Conservation (phyloP, 2,113 vertebrate species). For the Phocoena phocoena region DNA sequence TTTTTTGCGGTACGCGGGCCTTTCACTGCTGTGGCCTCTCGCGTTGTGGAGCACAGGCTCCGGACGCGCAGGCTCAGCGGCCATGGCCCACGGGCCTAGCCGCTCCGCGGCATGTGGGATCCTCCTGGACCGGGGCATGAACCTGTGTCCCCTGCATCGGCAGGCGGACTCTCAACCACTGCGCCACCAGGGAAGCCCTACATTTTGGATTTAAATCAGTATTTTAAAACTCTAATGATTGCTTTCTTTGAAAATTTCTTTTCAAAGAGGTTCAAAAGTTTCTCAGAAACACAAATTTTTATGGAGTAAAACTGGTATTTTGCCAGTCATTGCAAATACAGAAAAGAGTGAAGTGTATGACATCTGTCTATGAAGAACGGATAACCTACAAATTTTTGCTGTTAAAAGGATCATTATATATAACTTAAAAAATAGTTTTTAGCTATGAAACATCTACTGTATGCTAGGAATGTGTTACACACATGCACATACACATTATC, state of each 20-base stretch:
- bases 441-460: neutral
- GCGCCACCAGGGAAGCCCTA: no score
- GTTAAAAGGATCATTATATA: neutral
- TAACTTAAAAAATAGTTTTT: neutral
- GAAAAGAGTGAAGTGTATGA: neutral
- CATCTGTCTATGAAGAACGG: neutral
- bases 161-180: no score
- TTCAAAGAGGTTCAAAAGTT: neutral
- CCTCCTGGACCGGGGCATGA: no score
- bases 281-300: neutral
- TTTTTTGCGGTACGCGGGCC: no score
- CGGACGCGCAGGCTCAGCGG: no score
- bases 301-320: neutral
- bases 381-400: neutral
- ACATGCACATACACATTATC: neutral
- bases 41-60: no score
- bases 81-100: no score
- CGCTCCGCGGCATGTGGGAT: no score
- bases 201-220: neutral
- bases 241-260: slow-evolving; percentile 39
- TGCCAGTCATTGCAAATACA: neutral
- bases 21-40: no score
- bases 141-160: no score
- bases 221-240: neutral
- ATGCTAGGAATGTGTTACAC: neutral